phyloP scores from a whole-genome alignment of 2,113 vertebrate genomes.

The Sinocyclocheilus rhinocerous region DNA sequence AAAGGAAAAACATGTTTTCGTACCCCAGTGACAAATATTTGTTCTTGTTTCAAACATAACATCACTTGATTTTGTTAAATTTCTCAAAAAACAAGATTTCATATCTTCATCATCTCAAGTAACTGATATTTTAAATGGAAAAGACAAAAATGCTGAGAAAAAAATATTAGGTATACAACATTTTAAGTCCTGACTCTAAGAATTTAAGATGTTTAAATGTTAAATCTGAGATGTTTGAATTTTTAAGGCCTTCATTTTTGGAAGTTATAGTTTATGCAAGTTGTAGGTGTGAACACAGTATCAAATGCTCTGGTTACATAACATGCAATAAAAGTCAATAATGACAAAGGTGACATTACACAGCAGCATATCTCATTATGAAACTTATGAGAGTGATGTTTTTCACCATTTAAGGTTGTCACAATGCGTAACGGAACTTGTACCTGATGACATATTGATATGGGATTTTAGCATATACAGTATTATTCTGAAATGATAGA shows the following conservation, averaged over 20 bases:
- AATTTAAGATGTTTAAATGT: not conserved
- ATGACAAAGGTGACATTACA: constrained; percentile 40
- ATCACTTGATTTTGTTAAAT: not conserved
- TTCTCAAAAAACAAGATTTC: not conserved
- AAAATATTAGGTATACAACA: not conserved
- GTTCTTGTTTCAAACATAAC: not conserved
- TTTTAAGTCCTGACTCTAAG: not conserved
- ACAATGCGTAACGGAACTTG: not conserved
- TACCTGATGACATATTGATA: not conserved
- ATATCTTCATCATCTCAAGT: not conserved
- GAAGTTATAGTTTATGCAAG: not conserved
- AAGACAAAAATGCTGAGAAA: not conserved
- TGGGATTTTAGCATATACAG: not conserved
- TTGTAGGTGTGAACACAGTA: not conserved
- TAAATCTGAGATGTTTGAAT: not conserved
- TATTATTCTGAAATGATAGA: not conserved
- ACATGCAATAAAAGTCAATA: constrained; percentile 21
- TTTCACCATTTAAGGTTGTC: not conserved
- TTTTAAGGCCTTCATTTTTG: not conserved
- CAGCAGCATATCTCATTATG: not conserved
- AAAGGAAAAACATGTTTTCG: not conserved
- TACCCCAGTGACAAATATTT: not conserved
- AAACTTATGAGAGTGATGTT: no score
- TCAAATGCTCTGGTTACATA: constrained; percentile 9
- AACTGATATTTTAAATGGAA: not conserved